Evolutionary conservation across 64 coral and sea anemone species (phyloP).

Genomic region (Montipora cactus): DNA sequence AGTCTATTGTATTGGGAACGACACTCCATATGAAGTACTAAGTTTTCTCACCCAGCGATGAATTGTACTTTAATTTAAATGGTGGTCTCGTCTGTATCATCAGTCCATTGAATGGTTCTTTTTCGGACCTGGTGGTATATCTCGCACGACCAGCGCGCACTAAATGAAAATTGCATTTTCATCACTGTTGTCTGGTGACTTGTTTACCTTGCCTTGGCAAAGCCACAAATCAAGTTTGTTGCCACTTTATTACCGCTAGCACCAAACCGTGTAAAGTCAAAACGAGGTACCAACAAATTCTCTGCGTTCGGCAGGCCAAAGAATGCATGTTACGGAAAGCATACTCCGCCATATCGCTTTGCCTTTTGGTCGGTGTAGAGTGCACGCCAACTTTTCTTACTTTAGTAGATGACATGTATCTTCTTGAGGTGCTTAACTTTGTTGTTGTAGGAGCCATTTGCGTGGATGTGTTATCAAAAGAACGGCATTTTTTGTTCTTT

Average conservation of each 20-base stretch:
- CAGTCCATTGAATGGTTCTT: not conserved
- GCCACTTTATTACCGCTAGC: conserved; percentile 54
- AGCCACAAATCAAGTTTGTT: conserved; percentile 69
- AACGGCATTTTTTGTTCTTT: conserved; percentile 32
- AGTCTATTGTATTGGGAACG: conserved; percentile 5
- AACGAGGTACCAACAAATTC: conserved; percentile 46
- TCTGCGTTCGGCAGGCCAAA: not conserved
- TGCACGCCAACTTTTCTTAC: not conserved
- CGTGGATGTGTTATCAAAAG: not conserved
- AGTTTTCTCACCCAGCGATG: conserved; percentile 13
- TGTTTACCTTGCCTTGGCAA: conserved; percentile 69
- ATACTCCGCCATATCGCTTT: not conserved
- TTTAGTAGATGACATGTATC: not conserved
- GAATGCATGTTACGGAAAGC: not conserved
- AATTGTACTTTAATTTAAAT: conserved; percentile 33
- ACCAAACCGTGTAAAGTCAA: conserved; percentile 66
- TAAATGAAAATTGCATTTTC: conserved; percentile 44
- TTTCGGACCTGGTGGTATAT: not conserved
- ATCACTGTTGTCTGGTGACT: conserved; percentile 38
- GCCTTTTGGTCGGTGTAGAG: not conserved
- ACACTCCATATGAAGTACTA: conserved; percentile 46
- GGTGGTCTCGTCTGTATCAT: not conserved
- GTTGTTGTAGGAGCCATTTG: not conserved
- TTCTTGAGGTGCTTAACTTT: not conserved
- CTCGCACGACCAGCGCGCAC: not conserved